These are phyloP conservation scores for Tetragnatha versicolor DNA, from an alignment of 1,140 invertebrate genomes.

Conservation along the genomic window DNA sequence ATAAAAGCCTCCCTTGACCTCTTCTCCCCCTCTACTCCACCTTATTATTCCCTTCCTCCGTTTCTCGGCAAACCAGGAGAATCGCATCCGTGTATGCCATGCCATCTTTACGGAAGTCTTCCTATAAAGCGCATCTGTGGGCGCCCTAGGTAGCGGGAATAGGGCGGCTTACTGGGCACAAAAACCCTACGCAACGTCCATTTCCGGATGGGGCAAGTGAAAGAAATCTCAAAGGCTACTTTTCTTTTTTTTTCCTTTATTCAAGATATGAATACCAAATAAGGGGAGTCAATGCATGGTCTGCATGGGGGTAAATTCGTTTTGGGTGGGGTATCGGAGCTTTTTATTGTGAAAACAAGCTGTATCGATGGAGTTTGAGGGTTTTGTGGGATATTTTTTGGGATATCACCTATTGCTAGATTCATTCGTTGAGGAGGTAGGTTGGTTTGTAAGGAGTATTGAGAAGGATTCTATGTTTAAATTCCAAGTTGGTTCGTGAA, in stretches of 20 bases:
- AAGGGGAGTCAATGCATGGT: constrained; percentile 28
- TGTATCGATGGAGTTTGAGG: neutral
- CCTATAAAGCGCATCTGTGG: constrained; percentile 18
- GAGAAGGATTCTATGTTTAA: too few species aligned
- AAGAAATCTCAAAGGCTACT: constrained; percentile 40
- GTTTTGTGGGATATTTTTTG: too few species aligned
- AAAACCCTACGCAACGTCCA: constrained; percentile 23
- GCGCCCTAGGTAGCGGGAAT: neutral
- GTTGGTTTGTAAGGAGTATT: too few species aligned
- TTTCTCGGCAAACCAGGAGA: too few species aligned
- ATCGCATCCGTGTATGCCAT: too few species aligned
- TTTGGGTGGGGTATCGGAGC: constrained; percentile 20
- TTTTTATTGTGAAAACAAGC: neutral
- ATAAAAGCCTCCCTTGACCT: too few species aligned
- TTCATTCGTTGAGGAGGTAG: too few species aligned
- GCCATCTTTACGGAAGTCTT: constrained; percentile 33
- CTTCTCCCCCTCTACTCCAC: too few species aligned
- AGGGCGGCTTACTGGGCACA: constrained; percentile 5
- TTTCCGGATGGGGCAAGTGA: constrained; percentile 41
- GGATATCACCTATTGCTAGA: too few species aligned
- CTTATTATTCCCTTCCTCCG: too few species aligned
- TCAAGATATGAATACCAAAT: constrained; percentile 50
- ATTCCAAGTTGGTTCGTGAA: too few species aligned
- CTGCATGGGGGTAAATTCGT: constrained; percentile 31
- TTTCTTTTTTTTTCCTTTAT: constrained; percentile 35